These are phyloP conservation scores for Apteryx mantelli DNA, from an alignment of 2,113 vertebrate genomes.

Conservation along the genomic window DNA sequence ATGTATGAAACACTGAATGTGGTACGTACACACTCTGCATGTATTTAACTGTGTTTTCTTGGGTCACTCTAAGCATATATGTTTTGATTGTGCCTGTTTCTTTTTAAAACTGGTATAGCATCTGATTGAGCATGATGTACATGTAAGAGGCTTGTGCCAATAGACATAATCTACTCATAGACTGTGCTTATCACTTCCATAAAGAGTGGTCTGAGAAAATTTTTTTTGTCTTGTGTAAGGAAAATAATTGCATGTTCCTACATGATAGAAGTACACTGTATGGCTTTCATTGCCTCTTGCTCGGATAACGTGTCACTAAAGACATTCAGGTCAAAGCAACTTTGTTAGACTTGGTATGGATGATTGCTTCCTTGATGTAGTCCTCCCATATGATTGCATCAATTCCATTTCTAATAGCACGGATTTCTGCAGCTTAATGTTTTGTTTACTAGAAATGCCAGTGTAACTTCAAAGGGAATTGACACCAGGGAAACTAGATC, in stretches of 20 bases:
- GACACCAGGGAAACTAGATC: conserved; percentile 27
- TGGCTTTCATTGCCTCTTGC: background rate
- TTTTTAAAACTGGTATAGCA: background rate
- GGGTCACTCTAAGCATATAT: background rate
- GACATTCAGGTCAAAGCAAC: background rate
- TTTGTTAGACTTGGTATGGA: background rate
- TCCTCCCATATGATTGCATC: background rate
- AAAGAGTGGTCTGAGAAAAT: background rate
- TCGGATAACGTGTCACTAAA: background rate
- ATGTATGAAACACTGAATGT: background rate
- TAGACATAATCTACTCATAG: background rate
- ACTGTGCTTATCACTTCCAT: background rate
- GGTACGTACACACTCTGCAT: background rate
- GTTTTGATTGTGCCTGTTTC: background rate
- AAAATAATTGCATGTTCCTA: background rate
- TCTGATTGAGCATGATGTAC: background rate
- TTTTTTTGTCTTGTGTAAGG: background rate
- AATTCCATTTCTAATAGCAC: background rate
- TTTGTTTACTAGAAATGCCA: conserved; percentile 14
- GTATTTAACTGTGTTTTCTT: background rate
- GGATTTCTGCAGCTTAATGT: background rate
- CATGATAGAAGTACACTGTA: background rate
- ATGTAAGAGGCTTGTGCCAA: background rate
- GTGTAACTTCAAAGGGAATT: background rate
- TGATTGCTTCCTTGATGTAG: background rate